Percentiles rank a stretch among this genome's conserved stretches.
Conservation (phyloP, 2,888 invertebrate species). For the Cordylochernes scorpioides region DNA sequence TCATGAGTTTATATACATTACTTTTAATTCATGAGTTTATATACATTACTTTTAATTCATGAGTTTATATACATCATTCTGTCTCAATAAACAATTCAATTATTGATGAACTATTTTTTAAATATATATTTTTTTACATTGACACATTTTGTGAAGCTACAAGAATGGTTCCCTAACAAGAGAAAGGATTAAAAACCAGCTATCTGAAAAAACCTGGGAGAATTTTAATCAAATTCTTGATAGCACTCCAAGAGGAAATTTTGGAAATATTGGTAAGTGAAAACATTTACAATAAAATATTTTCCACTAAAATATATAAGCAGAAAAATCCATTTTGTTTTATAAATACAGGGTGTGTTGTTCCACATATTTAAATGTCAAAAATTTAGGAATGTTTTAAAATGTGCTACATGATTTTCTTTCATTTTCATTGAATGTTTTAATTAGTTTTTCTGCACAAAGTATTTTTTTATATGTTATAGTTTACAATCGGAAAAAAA, state of each 20-base stretch:
- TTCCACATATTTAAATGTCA: slow-evolving; percentile 71
- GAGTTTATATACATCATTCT: too few species aligned
- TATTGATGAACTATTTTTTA: neutral
- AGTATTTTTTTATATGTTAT: slow-evolving; percentile 1
- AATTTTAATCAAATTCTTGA: slow-evolving; percentile 51
- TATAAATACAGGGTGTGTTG: slow-evolving; percentile 51
- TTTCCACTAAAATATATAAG: slow-evolving; percentile 32
- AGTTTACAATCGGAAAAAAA: too few species aligned
- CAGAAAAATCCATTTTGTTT: slow-evolving; percentile 49
- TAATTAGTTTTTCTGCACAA: neutral
- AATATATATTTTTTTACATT: slow-evolving; percentile 21
- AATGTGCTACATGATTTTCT: too few species aligned
- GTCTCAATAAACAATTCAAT: too few species aligned
- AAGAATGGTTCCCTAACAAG: slow-evolving; percentile 80
- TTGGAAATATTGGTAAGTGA: slow-evolving; percentile 53
- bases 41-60: too few species aligned
- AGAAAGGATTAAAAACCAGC: slow-evolving; percentile 45
- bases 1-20: too few species aligned
- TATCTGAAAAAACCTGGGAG: slow-evolving; percentile 52
- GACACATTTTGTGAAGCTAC: slow-evolving; percentile 28
- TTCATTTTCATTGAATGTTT: too few species aligned
- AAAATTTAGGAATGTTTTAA: slow-evolving; percentile 43
- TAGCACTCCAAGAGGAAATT: slow-evolving; percentile 64
- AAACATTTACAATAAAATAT: neutral
- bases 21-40: too few species aligned